phyloP scores from a whole-genome alignment of 1,140 invertebrate genomes.

The Sesamia nonagrioides region DNA sequence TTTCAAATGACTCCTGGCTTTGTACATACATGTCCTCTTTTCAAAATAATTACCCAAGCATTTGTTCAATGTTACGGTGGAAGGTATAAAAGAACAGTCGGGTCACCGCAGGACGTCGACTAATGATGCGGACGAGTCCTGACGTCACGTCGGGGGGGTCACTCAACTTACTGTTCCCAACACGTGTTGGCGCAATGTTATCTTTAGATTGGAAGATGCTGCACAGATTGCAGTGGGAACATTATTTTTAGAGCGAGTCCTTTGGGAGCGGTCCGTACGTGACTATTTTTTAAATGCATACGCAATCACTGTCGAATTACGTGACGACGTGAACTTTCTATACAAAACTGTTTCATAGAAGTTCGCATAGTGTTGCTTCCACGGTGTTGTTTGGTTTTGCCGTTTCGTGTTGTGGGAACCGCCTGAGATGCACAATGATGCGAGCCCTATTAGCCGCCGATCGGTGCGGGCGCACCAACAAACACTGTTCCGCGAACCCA shows the following conservation, averaged over 20 bases:
- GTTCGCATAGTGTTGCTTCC: constrained; percentile 64
- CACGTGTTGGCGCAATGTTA: constrained; percentile 59
- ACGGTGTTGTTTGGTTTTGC: constrained; percentile 65
- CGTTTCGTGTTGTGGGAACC: constrained; percentile 56
- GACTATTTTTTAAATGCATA: constrained; percentile 40
- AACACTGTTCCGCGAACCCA: constrained; percentile 79
- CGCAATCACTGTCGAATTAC: constrained; percentile 46
- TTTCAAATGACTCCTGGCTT: constrained; percentile 38
- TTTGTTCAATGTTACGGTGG: constrained; percentile 44
- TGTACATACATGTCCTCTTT: constrained; percentile 47
- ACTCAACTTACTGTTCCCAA: constrained; percentile 59
- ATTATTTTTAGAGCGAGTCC: constrained; percentile 50
- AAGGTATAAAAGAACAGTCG: constrained; percentile 50
- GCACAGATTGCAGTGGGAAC: constrained; percentile 56
- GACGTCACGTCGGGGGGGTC: constrained; percentile 55
- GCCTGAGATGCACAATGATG: constrained; percentile 73
- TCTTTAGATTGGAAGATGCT: constrained; percentile 53
- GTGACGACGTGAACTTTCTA: constrained; percentile 33
- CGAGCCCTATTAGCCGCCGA: constrained; percentile 72
- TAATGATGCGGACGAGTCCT: constrained; percentile 60
- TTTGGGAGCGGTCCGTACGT: constrained; percentile 45
- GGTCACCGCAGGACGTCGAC: constrained; percentile 64
- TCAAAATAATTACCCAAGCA: constrained; percentile 44
- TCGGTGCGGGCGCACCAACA: constrained; percentile 66
- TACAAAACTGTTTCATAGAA: constrained; percentile 55